phyloP scores from a whole-genome alignment of 2,797 vertebrate species.

The Hypotaenidia okinawae region DNA sequence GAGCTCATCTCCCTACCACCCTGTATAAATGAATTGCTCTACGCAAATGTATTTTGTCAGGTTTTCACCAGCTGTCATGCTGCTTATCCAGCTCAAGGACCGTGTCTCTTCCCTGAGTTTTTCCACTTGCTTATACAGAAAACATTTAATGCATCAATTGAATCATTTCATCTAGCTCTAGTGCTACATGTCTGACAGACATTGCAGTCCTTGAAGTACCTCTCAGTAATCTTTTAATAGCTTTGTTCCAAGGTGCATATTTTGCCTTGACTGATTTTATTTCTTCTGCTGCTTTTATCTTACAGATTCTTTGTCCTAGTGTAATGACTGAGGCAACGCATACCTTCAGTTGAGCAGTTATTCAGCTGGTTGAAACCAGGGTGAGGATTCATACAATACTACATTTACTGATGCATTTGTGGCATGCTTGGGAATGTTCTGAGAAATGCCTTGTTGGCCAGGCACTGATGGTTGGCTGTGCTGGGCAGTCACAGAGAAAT shows the following conservation, averaged over 20 bases:
- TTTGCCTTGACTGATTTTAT: conserved; percentile 2
- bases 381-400: neutral
- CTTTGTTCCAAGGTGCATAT: neutral
- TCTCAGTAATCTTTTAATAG: neutral
- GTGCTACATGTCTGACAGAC: neutral
- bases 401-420: neutral
- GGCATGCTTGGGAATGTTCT: neutral
- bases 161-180: neutral
- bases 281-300: neutral
- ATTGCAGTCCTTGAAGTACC: neutral
- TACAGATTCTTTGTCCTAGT: neutral
- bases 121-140: neutral
- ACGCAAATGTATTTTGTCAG: conserved; percentile 19
- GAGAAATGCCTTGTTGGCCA: neutral
- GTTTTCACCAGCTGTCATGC: neutral
- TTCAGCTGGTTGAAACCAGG: neutral
- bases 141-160: neutral
- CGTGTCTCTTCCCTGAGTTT: neutral
- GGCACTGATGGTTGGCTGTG: neutral
- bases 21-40: neutral
- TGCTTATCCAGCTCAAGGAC: neutral
- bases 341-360: neutral
- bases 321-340: neutral
- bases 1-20: neutral
- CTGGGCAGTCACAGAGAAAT: neutral